Base-by-base conservation (phyloP, 2,113 vertebrate genomes). In the Egretta garzetta region DNA sequence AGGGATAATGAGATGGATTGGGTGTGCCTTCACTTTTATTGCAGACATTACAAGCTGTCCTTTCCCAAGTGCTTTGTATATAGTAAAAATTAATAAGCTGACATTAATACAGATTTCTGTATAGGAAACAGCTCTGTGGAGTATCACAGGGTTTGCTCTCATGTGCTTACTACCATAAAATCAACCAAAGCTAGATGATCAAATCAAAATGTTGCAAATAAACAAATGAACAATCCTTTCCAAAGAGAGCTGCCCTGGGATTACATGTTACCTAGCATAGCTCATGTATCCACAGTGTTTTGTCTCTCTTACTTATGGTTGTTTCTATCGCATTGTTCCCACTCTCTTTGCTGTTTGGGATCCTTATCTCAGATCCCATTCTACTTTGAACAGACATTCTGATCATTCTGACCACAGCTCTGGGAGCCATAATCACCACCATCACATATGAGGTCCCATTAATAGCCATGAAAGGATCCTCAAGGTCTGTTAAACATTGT, bases 21-120 rank as follows among this genome's bases (percentile, higher is more conserved):
- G 59, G 92, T 0, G 10, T 96, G 84, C 26, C 59, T 83, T 68
- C n/a, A 27, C 30, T 77, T 49, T 81, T 95, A 85, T 35, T 94
- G 35, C 66, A 90, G 84, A 37, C 62, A 56, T 92, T 96, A 80
- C 53, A 66, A 74, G 67, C n/a, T 39, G 7, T 86, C 43, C 37
- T 73, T 85, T 93, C 49, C 9, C 23, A 93, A 95, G 26, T 43
- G 77, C 27, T 92, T 86, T 60, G 21, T 37, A 37, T 45, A 45
- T 33, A 90, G 13, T 58, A 90, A 97, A 95, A 97, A 80, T 55
- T 73, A 95, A 33, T 80, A 88, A 63, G 7, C 11, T 95, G 64
- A 68, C 9, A 35, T 79, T 86, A 84, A 85, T 63, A 81, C 68
- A 66, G 18, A 56, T 86, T 92, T 89, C 32, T 90, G 33, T n/a